Evolutionary conservation across 2,113 vertebrate species (phyloP).

Genomic region (Perognathus longimembris): DNA sequence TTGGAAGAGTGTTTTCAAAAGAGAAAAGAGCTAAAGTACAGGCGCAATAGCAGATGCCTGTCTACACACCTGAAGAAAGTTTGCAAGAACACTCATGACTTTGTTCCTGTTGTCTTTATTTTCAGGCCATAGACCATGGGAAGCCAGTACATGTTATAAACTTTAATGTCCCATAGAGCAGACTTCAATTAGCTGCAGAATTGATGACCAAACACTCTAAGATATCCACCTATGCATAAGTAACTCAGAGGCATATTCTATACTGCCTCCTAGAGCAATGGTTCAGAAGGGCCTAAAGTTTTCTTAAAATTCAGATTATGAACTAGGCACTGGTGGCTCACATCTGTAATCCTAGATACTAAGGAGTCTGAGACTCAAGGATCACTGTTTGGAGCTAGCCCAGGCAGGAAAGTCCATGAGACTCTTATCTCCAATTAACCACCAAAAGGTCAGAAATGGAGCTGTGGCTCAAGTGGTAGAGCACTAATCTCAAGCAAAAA

Average conservation of each 20-base stretch:
- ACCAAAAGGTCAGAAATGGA: too few species aligned
- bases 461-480: too few species aligned
- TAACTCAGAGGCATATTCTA: not conserved
- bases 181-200: not conserved
- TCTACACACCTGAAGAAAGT: not conserved
- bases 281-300: not conserved
- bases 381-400: too few species aligned
- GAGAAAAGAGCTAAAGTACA: not conserved
- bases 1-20: not conserved
- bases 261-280: not conserved
- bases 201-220: not conserved
- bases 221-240: too few species aligned
- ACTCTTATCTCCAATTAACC: too few species aligned
- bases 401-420: too few species aligned
- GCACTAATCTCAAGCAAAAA: too few species aligned
- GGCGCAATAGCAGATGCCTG: not conserved
- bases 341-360: too few species aligned
- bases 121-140: not conserved
- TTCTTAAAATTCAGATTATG: not conserved
- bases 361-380: too few species aligned
- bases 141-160: not conserved
- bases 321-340: too few species aligned
- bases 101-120: not conserved
- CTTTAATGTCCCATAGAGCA: not conserved
- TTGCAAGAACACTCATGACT: not conserved